Evolutionary conservation across 1,140 invertebrate genomes (phyloP).

Genomic region (Venustaconcha ellipsiformis): DNA sequence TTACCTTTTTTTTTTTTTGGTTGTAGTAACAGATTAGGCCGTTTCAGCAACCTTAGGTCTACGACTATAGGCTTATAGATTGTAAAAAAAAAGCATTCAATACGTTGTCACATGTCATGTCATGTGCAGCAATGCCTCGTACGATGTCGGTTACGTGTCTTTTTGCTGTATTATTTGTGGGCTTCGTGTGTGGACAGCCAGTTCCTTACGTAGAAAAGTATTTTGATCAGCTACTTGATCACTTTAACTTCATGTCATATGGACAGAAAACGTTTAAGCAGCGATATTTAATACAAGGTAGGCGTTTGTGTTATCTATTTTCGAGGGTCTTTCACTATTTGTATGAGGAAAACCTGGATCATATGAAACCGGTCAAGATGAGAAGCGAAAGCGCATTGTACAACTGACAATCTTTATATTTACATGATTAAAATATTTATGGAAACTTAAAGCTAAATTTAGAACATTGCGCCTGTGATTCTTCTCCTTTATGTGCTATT

Average conservation of each 20-base stretch:
- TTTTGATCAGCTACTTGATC: slow-evolving; percentile 54
- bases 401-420: background rate
- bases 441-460: background rate
- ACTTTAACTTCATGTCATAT: slow-evolving; percentile 54
- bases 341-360: background rate
- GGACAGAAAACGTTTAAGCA: slow-evolving; percentile 53
- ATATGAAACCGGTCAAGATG: background rate
- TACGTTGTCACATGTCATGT: too few relatives aligned
- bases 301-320: background rate
- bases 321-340: background rate
- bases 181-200: slow-evolving; percentile 1
- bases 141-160: background rate
- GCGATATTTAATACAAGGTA: slow-evolving; percentile 55
- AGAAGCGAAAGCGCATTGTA: background rate
- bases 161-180: slow-evolving; percentile 1
- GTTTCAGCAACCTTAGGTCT: too few relatives aligned
- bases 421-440: too few relatives aligned
- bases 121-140: too few relatives aligned
- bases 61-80: too few relatives aligned
- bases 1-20: too few relatives aligned
- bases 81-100: too few relatives aligned
- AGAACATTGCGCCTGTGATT: background rate
- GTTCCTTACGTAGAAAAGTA: slow-evolving; percentile 42
- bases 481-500: too few relatives aligned
- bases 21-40: too few relatives aligned